Base-by-base conservation (phyloP, 2,113 vertebrate species). In the Hippocampus zosterae region DNA sequence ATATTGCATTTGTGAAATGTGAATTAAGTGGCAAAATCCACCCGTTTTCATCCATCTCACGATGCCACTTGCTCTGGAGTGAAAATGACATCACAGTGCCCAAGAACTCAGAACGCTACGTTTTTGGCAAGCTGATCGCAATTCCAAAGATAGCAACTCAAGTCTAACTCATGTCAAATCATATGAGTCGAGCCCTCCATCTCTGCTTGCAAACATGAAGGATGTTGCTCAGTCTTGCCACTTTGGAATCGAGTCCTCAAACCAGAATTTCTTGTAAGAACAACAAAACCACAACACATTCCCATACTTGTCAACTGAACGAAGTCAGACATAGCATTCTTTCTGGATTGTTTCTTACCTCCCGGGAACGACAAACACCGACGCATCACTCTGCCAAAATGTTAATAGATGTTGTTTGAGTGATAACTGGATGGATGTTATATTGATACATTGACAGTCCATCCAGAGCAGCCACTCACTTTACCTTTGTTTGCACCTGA, bases 221-320 rank as follows among this genome's bases (percentile, higher is more conserved):
- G 11, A 27, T 2, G 15, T 8, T 74, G 5, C 63, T 67, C 23
- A 25, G 70, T 56, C 65, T 63, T 46, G 12, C 37, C 37, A 68
- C 19, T 78, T 81, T 65, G 19, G 44, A 61, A 68, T 53, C 71
- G 60, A 84, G 84, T 76, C 76, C 76, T 77, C 73, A 80, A 78
- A 69, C 71, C 75, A 77, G 50, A 40, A 71, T 44, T 61, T 64
- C 64, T 65, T 71, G 60, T 77, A 63, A 70, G 44, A 63, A 85
- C 72, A 83, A 56, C 37, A 19, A 65, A 79, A 85, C 77, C 74
- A 74, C 70, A 82, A 75, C 27, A 79, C 65, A 56, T 50, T 48
- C 74, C 50, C 60, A 68, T 50, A 46, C 60, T 71, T 63, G 19
- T 64, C 71, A 50, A 71, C 73, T 70, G 75, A 33, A 61, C 46